A percentile compares a stretch with the other conserved stretches of the same genome.
Evolutionary conservation across 2,888 invertebrate species (phyloP).

Genomic region (Deroplatys truncata): DNA sequence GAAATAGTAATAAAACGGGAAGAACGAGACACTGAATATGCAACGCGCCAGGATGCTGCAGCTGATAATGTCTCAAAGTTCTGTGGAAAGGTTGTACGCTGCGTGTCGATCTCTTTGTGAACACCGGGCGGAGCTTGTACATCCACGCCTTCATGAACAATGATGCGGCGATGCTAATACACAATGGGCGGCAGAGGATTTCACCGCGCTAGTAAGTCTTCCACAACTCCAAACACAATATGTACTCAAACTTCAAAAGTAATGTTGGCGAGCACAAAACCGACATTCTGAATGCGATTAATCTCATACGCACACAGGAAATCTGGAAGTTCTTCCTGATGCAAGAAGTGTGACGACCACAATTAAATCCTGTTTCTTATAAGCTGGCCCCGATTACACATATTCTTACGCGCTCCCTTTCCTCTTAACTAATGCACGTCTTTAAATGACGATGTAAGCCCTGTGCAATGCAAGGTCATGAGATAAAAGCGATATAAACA

Average conservation of each 20-base stretch:
- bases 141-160: neutral
- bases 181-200: neutral
- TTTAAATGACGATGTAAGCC: too few relatives aligned
- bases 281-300: too few relatives aligned
- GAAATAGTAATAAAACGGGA: neutral
- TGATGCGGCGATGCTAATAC: neutral
- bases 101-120: neutral
- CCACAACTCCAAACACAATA: neutral
- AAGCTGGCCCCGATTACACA: too few relatives aligned
- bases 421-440: too few relatives aligned
- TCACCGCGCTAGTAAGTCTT: neutral
- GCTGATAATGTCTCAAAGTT: neutral
- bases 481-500: too few relatives aligned
- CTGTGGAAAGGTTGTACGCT: neutral
- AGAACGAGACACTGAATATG: neutral
- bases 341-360: too few relatives aligned
- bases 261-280: neutral
- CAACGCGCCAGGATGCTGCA: neutral
- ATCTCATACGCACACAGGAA: too few relatives aligned
- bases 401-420: too few relatives aligned
- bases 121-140: neutral
- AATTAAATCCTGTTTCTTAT: too few relatives aligned
- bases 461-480: too few relatives aligned
- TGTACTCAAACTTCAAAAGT: neutral
- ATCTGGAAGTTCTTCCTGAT: too few relatives aligned